These are phyloP conservation scores for Drosophila auraria DNA, from an alignment of 1,140 invertebrate species.

Conservation along the genomic window DNA sequence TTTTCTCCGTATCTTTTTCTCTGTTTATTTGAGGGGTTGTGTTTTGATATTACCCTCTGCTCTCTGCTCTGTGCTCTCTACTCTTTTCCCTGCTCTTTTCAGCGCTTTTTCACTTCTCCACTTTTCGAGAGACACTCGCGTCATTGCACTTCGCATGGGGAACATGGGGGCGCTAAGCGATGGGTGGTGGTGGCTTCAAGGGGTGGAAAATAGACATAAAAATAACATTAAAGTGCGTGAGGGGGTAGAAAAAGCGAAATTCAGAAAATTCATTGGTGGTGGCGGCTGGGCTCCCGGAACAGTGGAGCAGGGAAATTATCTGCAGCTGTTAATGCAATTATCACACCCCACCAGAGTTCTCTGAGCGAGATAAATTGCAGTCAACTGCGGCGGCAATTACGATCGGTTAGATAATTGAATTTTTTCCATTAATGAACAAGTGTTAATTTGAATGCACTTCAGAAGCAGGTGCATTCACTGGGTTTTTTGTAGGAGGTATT, in stretches of 20 bases:
- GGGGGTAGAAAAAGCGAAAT: conserved; percentile 61
- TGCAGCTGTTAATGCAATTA: conserved; percentile 42
- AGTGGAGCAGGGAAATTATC: conserved; percentile 49
- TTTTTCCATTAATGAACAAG: conserved; percentile 9
- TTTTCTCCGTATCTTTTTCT: conserved; percentile 10
- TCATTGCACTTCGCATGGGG: conserved; percentile 50
- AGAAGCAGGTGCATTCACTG: neutral
- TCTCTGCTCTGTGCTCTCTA: conserved; percentile 41
- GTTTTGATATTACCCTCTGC: conserved; percentile 8
- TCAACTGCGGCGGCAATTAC: conserved; percentile 41
- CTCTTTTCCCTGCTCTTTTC: conserved; percentile 34
- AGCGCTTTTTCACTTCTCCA: conserved; percentile 14
- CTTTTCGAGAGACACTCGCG: conserved; percentile 35
- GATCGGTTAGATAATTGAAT: conserved; percentile 25
- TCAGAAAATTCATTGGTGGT: conserved; percentile 49
- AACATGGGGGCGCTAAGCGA: neutral
- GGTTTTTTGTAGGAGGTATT: neutral
- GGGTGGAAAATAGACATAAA: conserved; percentile 14
- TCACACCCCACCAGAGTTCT: conserved; percentile 8
- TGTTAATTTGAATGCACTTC: conserved; percentile 8
- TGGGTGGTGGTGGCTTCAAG: conserved; percentile 13
- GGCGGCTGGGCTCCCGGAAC: conserved; percentile 33
- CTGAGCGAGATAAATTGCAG: conserved; percentile 20
- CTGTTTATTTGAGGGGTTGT: conserved; percentile 21
- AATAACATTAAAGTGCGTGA: conserved; percentile 42